Percentiles rank a stretch among this genome's conserved stretches.
Conservation (phyloP, 1,140 invertebrate genomes). For the Brachionus koreanus region DNA sequence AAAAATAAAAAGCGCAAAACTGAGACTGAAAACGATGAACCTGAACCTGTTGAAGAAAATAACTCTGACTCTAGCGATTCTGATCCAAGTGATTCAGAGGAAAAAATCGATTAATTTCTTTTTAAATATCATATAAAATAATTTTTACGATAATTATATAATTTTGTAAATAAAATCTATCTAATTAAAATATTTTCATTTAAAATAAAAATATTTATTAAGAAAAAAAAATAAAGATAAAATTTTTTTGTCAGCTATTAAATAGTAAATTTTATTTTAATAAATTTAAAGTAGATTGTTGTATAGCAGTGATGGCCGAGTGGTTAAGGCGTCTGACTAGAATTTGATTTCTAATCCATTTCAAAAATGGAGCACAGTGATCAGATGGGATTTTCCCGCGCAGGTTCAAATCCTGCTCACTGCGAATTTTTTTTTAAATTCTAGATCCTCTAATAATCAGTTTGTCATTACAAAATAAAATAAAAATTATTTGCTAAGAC, state of each 20-base stretch:
- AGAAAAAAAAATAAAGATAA: no score
- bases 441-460: no score
- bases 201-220: not conserved
- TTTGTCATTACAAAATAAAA: no score
- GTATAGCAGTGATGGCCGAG: not conserved
- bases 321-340: slow-evolving; percentile 2
- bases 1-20: slow-evolving; percentile 25
- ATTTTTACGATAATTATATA: not conserved
- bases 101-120: not conserved
- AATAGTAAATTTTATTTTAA: not conserved
- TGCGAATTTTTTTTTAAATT: not conserved
- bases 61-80: not conserved
- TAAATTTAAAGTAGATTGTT: not conserved
- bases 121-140: not conserved
- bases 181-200: not conserved
- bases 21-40: not conserved
- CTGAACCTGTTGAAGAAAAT: not conserved
- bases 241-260: not conserved
- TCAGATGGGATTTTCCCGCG: slow-evolving; percentile 1
- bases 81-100: not conserved
- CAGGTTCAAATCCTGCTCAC: slow-evolving; percentile 5
- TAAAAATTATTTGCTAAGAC: not conserved
- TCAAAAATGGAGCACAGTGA: not conserved
- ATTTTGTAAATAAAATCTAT: not conserved
- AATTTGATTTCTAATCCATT: not conserved